phyloP scores from a whole-genome alignment of 1,140 invertebrate genomes.

The Sitodiplosis mosellana region DNA sequence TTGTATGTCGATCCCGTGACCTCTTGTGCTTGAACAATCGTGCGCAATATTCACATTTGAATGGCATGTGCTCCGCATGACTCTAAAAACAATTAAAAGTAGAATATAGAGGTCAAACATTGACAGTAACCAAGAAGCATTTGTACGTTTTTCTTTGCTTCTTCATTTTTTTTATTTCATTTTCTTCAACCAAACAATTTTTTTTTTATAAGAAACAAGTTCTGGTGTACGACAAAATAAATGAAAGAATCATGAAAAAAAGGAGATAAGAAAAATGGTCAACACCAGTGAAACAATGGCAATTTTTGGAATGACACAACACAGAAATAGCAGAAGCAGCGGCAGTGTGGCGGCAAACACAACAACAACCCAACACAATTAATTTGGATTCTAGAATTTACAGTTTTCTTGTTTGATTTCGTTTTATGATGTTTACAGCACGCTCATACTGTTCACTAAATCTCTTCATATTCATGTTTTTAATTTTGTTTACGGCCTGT shows the following conservation, averaged over 20 bases:
- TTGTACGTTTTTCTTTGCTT: neutral
- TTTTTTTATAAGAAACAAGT: no score
- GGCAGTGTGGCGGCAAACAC: no score
- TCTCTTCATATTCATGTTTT: no score
- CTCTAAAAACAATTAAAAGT: conserved; percentile 36
- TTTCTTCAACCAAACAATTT: no score
- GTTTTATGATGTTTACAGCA: conserved; percentile 1
- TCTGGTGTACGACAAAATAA: no score
- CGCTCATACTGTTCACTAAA: no score
- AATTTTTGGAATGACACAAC: no score
- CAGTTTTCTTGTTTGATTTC: conserved; percentile 1
- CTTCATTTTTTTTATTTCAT: neutral
- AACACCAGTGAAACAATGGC: no score
- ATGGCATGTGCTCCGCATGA: conserved; percentile 77
- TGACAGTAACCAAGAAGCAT: neutral
- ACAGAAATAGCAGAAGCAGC: no score
- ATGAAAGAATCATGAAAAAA: neutral
- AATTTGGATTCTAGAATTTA: neutral
- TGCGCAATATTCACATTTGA: conserved; percentile 74
- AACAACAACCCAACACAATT: no score
- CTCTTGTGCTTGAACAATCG: conserved; percentile 89
- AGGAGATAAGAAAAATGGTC: no score
- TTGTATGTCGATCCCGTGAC: conserved; percentile 82
- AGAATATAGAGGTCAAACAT: conserved; percentile 7
- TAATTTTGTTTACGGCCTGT: no score